Conservation (phyloP, 1,140 invertebrate species). For the Leptopilina boulardi region DNA sequence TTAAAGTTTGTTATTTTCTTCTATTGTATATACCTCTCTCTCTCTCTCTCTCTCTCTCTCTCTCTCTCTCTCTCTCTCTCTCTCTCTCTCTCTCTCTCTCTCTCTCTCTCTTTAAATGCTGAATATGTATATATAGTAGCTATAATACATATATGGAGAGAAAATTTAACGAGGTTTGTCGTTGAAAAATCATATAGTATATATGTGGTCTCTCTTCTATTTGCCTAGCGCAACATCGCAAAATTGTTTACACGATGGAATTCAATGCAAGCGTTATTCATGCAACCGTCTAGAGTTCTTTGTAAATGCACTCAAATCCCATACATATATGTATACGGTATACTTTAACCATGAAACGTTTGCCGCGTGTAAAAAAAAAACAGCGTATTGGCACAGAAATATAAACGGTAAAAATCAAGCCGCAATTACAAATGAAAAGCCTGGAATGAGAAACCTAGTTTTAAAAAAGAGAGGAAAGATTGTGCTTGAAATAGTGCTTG, state of each 20-base stretch:
- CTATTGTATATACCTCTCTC: too few relatives aligned
- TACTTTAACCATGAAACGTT: background rate
- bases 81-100: too few relatives aligned
- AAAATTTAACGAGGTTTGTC: slow-evolving; percentile 13
- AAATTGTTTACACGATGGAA: slow-evolving; percentile 22
- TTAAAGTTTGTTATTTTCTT: too few relatives aligned
- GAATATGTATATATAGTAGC: background rate
- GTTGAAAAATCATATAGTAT: background rate
- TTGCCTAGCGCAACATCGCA: background rate
- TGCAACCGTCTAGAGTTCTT: slow-evolving; percentile 15
- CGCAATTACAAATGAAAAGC: slow-evolving; percentile 15
- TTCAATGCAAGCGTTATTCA: background rate
- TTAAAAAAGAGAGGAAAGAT: background rate
- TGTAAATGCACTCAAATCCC: slow-evolving; percentile 10
- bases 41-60: too few relatives aligned
- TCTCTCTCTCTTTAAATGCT: background rate
- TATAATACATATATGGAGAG: background rate
- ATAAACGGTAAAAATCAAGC: slow-evolving; percentile 8
- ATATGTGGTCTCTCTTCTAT: background rate
- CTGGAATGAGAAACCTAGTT: slow-evolving; percentile 1
- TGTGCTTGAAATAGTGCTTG: background rate
- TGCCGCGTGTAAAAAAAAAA: background rate
- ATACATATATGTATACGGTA: background rate
- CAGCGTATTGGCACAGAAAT: background rate
- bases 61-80: too few relatives aligned